These are phyloP conservation scores for Telenomus remus DNA, from an alignment of 1,140 invertebrate genomes.

Conservation along the genomic window DNA sequence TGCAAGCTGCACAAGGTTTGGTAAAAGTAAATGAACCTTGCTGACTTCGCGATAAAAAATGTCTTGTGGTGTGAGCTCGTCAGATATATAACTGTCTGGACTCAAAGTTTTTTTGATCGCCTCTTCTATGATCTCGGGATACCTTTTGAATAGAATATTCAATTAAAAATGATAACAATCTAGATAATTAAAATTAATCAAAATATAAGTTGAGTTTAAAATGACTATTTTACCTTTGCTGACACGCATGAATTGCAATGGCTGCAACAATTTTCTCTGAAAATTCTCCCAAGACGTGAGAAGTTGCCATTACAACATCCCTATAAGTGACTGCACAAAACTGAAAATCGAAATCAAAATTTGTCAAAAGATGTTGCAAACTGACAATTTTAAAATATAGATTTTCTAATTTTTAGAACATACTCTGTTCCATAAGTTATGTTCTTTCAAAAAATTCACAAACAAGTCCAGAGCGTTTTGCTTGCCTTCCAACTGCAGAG, in stretches of 20 bases:
- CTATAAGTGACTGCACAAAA: conserved; percentile 77
- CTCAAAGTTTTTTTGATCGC: conserved; percentile 79
- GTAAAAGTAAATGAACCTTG: conserved; percentile 77
- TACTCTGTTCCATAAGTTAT: conserved; percentile 84
- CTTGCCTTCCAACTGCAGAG: conserved; percentile 90
- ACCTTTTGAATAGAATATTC: too few relatives aligned
- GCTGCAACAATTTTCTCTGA: conserved; percentile 86
- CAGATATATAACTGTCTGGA: conserved; percentile 65
- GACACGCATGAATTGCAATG: conserved; percentile 80
- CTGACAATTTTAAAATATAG: conserved; percentile 4
- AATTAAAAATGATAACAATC: too few relatives aligned
- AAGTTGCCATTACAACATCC: conserved; percentile 79
- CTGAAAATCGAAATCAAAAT: conserved; percentile 61
- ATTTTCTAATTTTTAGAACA: conserved; percentile 29
- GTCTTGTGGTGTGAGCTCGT: conserved; percentile 80
- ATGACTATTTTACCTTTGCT: conserved; percentile 76
- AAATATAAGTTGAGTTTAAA: conserved; percentile 8
- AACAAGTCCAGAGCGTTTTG: conserved; percentile 85
- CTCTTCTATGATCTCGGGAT: conserved; percentile 74
- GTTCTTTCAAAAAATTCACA: conserved; percentile 85
- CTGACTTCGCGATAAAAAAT: conserved; percentile 84
- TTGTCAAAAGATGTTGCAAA: conserved; percentile 3
- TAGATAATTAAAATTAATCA: conserved; percentile 15
- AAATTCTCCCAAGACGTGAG: conserved; percentile 82
- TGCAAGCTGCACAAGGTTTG: conserved; percentile 75